Base-by-base conservation (phyloP, 1,140 invertebrate genomes). In the Drosophila sp. region DNA sequence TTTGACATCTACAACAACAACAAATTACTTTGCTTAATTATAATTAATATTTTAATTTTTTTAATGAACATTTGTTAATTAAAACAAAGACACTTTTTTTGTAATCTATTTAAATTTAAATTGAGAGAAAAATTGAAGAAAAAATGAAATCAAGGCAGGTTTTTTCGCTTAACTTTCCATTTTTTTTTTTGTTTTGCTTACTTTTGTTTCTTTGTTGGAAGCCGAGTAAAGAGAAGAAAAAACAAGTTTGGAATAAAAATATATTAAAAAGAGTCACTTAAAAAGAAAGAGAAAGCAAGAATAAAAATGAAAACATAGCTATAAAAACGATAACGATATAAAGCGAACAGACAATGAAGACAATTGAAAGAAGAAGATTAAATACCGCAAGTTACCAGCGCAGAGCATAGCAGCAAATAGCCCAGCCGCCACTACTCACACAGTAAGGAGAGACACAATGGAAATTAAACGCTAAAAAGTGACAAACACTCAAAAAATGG, bases 281-380 rank as follows among this genome's bases (percentile, higher is more conserved):
- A 80, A 66, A 73, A 54, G 57, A 57, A 57, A 58, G 1, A 35
- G 3, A 23, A 58, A 32, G 25, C 10, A 76, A 40, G 67, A 66
- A 75, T 60, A 67, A 57, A 60, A 67, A 57, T 64, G 44, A 65
- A 50, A 33, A 73, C 72, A 73, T 61, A 55, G 33, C 65, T 66
- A 65, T 63, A 63, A 72, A 66, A 64, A 70, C 44, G 58, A 82
- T 86, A 86, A 81, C 79, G 76, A 87, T 82, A 74, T 72, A 80
- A 80, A 74, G 66, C 71, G 79, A 79, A 68, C 68, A 78, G 74
- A 79, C 64, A 54, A 64, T 68, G 66, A 78, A 65, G 76, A 71
- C 58, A 65, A 32, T 50, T 62, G 25, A 11, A 40, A 32, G 50
- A 60, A n/a, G 32, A 64, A 35, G 50, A 71, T 38, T 40, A 38